phyloP scores from a whole-genome alignment of 2,113 vertebrate species.

The Xiphophorus couchianus region DNA sequence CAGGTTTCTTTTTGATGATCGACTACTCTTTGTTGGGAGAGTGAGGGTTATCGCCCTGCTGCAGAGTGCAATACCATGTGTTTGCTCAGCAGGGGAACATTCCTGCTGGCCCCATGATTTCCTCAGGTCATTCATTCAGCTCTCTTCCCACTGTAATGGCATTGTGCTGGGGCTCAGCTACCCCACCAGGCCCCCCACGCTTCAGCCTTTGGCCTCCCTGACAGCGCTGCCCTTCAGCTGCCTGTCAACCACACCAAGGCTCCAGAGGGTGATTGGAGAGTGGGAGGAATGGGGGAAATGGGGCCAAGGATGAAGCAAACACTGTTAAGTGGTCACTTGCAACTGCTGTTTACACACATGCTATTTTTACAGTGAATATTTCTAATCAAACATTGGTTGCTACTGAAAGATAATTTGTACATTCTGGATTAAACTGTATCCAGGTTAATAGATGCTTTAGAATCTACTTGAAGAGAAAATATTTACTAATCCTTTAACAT shows the following conservation, averaged over 20 bases:
- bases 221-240: slow-evolving; percentile 67
- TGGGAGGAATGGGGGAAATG: slow-evolving; percentile 22
- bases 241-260: slow-evolving; percentile 56
- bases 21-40: slow-evolving; percentile 48
- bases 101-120: slow-evolving; percentile 85
- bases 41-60: slow-evolving; percentile 69
- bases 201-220: slow-evolving; percentile 69
- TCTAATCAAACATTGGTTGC: neutral
- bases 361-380: neutral
- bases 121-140: slow-evolving; percentile 80
- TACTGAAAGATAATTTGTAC: neutral
- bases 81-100: slow-evolving; percentile 88
- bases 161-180: slow-evolving; percentile 73
- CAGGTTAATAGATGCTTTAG: no score
- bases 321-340: slow-evolving; percentile 5
- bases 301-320: slow-evolving; percentile 10
- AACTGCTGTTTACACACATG: neutral
- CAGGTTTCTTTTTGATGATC: slow-evolving; percentile 60
- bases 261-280: slow-evolving; percentile 22
- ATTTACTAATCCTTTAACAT: slow-evolving; percentile 4
- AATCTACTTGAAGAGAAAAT: neutral
- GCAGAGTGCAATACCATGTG: slow-evolving; percentile 88
- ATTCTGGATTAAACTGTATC: neutral
- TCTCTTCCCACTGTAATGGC: slow-evolving; percentile 78
- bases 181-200: slow-evolving; percentile 63